Evolutionary conservation across 2,888 invertebrate genomes (phyloP).

Genomic region (Frankliniella fusca): DNA sequence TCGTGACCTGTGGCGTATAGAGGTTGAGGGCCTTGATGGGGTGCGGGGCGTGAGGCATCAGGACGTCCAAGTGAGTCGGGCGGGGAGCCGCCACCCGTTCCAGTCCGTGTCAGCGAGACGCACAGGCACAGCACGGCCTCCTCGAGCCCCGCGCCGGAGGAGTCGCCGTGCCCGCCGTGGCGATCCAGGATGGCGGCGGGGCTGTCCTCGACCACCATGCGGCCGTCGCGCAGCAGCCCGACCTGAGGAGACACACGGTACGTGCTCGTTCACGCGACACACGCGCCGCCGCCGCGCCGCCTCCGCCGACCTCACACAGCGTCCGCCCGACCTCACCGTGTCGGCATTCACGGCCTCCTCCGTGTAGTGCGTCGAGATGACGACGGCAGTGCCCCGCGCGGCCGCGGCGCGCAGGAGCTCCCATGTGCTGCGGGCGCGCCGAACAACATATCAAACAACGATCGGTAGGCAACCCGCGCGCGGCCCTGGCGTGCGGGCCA

Average conservation of each 20-base stretch:
- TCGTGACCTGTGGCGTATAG: too few relatives aligned
- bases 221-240: not conserved
- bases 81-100: not conserved
- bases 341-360: not conserved
- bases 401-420: not conserved
- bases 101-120: not conserved
- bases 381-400: not conserved
- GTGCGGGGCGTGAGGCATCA: too few relatives aligned
- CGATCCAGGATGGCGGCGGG: not conserved
- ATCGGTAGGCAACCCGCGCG: not conserved
- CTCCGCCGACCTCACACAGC: not conserved
- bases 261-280: not conserved
- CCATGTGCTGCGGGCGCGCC: not conserved
- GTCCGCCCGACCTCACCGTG: not conserved
- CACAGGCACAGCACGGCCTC: not conserved
- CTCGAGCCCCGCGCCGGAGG: not conserved
- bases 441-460: not conserved
- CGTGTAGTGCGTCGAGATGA: not conserved
- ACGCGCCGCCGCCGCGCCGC: not conserved
- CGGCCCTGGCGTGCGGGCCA: too few relatives aligned
- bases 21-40: too few relatives aligned
- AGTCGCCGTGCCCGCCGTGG: not conserved
- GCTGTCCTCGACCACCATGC: not conserved
- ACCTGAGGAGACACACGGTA: not conserved
- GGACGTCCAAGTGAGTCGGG: not conserved